These are phyloP conservation scores for Sardinella longiceps DNA, from an alignment of 2,797 vertebrate genomes.

Conservation along the genomic window DNA sequence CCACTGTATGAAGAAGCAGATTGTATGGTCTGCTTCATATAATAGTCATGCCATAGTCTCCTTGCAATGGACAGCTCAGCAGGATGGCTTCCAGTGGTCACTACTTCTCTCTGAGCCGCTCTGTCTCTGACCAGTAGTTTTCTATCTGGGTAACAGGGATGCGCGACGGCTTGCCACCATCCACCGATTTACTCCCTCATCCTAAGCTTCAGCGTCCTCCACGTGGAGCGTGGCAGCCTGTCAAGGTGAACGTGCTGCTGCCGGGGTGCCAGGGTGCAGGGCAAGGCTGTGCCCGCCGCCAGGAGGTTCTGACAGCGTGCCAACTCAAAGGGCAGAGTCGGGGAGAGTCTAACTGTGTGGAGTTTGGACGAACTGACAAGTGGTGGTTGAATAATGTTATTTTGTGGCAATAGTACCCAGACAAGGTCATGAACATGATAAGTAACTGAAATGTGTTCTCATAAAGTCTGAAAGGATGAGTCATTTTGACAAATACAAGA, in stretches of 20 bases:
- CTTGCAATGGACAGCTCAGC: neutral
- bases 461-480: neutral
- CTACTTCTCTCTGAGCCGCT: neutral
- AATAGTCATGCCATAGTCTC: neutral
- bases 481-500: neutral
- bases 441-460: neutral
- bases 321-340: constrained; percentile 36
- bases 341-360: neutral
- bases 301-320: constrained; percentile 28
- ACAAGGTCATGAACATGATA: neutral
- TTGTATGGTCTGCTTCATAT: too few species aligned
- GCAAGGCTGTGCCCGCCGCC: constrained; percentile 21
- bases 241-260: constrained; percentile 62
- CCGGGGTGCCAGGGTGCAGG: constrained; percentile 50
- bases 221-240: constrained; percentile 52
- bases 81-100: neutral
- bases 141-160: constrained; percentile 21
- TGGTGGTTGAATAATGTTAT: constrained; percentile 2
- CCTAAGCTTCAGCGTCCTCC: constrained; percentile 45
- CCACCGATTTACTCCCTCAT: constrained; percentile 41
- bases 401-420: neutral
- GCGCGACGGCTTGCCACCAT: constrained; percentile 43
- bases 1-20: neutral
- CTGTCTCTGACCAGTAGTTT: neutral
- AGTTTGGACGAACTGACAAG: neutral